Evolutionary conservation across 2,888 invertebrate genomes (phyloP).

Genomic region (Agrochola lychnidis): DNA sequence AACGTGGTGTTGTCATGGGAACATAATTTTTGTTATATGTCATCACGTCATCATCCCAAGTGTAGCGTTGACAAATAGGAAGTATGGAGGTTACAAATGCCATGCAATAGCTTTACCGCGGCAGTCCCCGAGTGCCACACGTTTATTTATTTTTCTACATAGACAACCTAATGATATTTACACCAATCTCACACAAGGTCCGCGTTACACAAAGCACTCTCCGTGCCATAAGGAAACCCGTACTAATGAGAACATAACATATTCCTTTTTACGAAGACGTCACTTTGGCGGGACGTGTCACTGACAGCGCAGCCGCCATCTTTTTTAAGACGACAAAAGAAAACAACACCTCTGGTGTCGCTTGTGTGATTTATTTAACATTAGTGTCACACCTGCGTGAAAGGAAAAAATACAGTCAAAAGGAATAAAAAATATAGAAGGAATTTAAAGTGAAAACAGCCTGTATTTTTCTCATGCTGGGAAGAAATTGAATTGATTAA

Average conservation of each 20-base stretch:
- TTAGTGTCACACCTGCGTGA: neutral
- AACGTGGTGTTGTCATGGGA: too few relatives aligned
- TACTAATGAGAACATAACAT: conserved; percentile 45
- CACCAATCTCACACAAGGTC: neutral
- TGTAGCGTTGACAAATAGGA: too few relatives aligned
- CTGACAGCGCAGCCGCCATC: neutral
- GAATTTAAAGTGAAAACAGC: neutral
- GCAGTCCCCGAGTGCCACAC: too few relatives aligned
- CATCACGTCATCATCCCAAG: too few relatives aligned
- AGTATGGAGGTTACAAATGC: too few relatives aligned
- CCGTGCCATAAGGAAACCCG: neutral
- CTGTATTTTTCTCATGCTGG: too few relatives aligned
- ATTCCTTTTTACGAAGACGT: conserved; percentile 38
- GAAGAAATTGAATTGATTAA: neutral
- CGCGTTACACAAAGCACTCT: conserved; percentile 13
- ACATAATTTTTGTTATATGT: too few relatives aligned
- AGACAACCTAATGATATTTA: neutral
- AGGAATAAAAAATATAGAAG: neutral
- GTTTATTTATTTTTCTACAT: neutral
- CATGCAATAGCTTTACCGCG: too few relatives aligned
- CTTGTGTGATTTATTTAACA: neutral
- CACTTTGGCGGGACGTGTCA: neutral
- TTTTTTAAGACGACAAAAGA: neutral
- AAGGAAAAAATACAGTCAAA: neutral
- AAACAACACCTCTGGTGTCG: neutral